These are phyloP conservation scores for Nesospiza acunhae DNA, from an alignment of 2,113 vertebrate species.

Conservation along the genomic window DNA sequence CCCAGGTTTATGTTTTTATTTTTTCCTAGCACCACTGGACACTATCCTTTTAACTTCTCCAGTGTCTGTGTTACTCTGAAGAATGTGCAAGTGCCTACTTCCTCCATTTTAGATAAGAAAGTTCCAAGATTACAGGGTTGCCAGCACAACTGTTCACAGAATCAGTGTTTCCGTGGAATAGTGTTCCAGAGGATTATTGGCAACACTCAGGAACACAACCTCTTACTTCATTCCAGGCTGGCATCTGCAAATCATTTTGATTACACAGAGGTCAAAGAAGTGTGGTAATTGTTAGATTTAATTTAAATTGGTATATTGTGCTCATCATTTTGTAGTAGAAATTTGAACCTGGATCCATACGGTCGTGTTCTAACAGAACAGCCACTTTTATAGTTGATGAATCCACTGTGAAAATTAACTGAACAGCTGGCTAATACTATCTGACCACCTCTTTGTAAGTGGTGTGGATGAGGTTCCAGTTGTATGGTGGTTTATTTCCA, in stretches of 20 bases:
- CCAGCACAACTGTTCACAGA: not conserved
- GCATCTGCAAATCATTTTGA: not conserved
- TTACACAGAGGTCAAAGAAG: not conserved
- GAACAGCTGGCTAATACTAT: not conserved
- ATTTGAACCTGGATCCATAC: not conserved
- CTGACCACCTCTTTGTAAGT: not conserved
- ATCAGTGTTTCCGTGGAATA: not conserved
- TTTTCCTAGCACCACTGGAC: not conserved
- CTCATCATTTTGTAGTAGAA: not conserved
- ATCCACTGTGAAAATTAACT: not conserved
- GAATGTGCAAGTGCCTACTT: not conserved
- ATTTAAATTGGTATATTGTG: not conserved
- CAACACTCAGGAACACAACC: not conserved
- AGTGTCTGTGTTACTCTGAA: not conserved
- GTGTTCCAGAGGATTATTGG: not conserved
- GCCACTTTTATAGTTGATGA: not conserved
- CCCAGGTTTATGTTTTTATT: not conserved
- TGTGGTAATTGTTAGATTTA: not conserved
- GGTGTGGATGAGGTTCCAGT: not conserved
- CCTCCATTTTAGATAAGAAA: not conserved
- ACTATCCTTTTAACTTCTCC: not conserved
- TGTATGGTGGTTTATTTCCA: not conserved
- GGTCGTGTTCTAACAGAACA: not conserved
- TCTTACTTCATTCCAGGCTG: slow-evolving; percentile 7
- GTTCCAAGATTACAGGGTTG: not conserved